phyloP scores from a whole-genome alignment of 1,140 invertebrate species.

The Chironomus striatipennis region DNA sequence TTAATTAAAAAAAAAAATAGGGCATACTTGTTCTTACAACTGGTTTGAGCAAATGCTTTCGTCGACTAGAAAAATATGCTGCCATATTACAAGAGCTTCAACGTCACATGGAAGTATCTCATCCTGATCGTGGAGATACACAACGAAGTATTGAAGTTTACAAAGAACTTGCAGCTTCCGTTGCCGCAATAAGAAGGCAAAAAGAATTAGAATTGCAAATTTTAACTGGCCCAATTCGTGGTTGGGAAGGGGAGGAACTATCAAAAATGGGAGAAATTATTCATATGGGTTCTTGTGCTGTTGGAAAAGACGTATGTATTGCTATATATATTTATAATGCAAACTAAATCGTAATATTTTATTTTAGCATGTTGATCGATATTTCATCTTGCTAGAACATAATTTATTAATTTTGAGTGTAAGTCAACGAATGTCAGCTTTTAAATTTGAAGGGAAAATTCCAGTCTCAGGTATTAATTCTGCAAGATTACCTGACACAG shows the following conservation, averaged over 20 bases:
- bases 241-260: conserved; percentile 88
- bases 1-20: too few relatives aligned
- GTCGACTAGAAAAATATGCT: conserved; percentile 90
- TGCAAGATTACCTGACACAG: conserved; percentile 65
- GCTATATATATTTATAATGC: neutral
- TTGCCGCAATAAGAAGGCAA: conserved; percentile 76
- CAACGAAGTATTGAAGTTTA: conserved; percentile 89
- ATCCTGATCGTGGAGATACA: conserved; percentile 91
- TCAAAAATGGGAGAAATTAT: conserved; percentile 65
- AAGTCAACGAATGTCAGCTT: conserved; percentile 84
- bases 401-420: conserved; percentile 84
- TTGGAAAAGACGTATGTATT: conserved; percentile 50
- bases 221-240: conserved; percentile 80
- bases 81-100: conserved; percentile 91
- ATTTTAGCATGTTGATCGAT: conserved; percentile 67
- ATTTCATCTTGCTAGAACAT: conserved; percentile 84
- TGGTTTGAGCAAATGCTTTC: conserved; percentile 88
- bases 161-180: conserved; percentile 76
- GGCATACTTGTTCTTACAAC: conserved; percentile 84
- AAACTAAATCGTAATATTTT: neutral
- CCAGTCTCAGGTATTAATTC: conserved; percentile 77
- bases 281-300: conserved; percentile 80
- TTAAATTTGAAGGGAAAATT: conserved; percentile 76
- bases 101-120: conserved; percentile 87
- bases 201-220: conserved; percentile 95